Percentiles rank a stretch among this genome's conserved stretches.
Conservation (phyloP, 2,888 invertebrate genomes). For the Lysandra coridon region DNA sequence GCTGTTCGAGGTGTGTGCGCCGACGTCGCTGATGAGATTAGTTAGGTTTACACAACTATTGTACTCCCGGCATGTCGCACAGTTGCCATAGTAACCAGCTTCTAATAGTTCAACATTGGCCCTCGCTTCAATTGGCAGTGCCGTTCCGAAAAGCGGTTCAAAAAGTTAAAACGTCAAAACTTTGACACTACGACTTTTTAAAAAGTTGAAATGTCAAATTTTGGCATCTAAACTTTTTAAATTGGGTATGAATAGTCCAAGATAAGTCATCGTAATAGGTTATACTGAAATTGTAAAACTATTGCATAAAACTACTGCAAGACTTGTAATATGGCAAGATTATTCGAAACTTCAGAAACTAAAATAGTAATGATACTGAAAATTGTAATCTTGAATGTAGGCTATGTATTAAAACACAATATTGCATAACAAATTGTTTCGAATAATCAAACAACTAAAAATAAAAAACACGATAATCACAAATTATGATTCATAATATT, state of each 20-base stretch:
- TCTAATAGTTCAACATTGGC: neutral
- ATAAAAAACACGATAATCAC: neutral
- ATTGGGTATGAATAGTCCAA: neutral
- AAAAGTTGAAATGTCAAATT: too few relatives aligned
- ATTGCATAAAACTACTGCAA: neutral
- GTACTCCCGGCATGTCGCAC: slow-evolving; percentile 21
- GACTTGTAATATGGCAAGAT: neutral
- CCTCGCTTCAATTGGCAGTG: neutral
- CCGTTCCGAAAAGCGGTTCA: neutral
- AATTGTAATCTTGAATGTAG: neutral
- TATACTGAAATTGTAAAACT: neutral
- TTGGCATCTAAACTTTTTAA: too few relatives aligned
- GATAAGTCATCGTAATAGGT: neutral
- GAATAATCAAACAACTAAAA: neutral
- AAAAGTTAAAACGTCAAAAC: neutral
- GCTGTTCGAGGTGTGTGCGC: slow-evolving; percentile 48
- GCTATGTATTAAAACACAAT: neutral
- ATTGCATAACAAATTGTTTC: neutral
- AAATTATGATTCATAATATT: neutral
- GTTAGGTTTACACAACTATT: slow-evolving; percentile 51
- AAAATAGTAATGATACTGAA: neutral
- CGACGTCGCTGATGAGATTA: slow-evolving; percentile 66
- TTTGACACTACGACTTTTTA: too few relatives aligned
- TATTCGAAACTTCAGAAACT: neutral
- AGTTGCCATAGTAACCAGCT: neutral